phyloP scores from a whole-genome alignment of 2,888 invertebrate genomes.

The Metallyticus violacea region DNA sequence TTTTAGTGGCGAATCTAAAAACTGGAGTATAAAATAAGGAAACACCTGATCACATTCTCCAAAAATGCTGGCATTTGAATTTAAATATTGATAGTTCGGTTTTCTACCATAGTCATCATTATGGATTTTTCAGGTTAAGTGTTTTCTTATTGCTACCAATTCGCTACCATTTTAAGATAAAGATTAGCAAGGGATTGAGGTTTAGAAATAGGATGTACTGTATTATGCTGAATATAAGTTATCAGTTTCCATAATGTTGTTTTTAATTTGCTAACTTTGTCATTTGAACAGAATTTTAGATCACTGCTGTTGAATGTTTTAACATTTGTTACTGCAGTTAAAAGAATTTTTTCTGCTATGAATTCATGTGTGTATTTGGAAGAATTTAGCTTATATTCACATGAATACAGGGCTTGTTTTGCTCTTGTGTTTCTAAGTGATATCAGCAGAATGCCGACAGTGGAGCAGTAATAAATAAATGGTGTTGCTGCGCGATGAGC shows the following conservation, averaged over 20 bases:
- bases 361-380: not conserved
- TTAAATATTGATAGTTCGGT: not conserved
- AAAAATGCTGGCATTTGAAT: not conserved
- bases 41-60: not conserved
- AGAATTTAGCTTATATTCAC: not conserved
- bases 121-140: not conserved
- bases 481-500: not conserved
- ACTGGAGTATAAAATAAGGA: not conserved
- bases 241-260: not conserved
- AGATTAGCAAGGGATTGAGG: not conserved
- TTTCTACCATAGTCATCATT: not conserved
- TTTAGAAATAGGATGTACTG: not conserved
- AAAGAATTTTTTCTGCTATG: not conserved
- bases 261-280: not conserved
- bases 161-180: not conserved
- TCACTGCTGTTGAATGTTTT: not conserved
- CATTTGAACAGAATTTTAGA: not conserved
- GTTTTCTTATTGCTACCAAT: not conserved
- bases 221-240: not conserved
- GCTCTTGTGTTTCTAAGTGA: not conserved
- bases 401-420: not conserved
- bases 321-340: not conserved
- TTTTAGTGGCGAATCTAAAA: not conserved
- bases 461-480: not conserved
- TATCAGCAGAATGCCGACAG: not conserved